These are phyloP conservation scores for Empis livida DNA, from an alignment of 2,888 invertebrate species.

Conservation along the genomic window DNA sequence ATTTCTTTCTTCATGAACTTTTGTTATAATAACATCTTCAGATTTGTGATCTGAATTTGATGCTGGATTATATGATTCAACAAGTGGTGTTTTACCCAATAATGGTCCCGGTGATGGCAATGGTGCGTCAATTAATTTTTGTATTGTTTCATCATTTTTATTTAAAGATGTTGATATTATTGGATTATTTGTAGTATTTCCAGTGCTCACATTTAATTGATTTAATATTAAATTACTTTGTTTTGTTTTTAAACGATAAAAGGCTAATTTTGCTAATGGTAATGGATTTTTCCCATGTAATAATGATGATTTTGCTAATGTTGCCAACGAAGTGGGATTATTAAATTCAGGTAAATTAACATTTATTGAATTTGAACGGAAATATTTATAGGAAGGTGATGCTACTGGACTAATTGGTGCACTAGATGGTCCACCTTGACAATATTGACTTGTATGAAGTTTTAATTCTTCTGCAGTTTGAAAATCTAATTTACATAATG, in stretches of 20 bases:
- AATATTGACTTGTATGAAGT: slow-evolving; percentile 66
- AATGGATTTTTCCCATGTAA: slow-evolving; percentile 31
- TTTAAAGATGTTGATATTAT: slow-evolving; percentile 8
- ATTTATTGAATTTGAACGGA: slow-evolving; percentile 47
- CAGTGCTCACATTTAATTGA: slow-evolving; percentile 26
- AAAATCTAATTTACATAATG: slow-evolving; percentile 64
- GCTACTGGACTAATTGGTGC: slow-evolving; percentile 32
- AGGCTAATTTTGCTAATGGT: slow-evolving; percentile 28
- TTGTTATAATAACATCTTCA: slow-evolving; percentile 29
- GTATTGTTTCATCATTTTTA: slow-evolving; percentile 6
- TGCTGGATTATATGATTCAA: slow-evolving; percentile 46
- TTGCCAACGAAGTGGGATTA: slow-evolving; percentile 31
- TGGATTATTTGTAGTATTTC: slow-evolving; percentile 10
- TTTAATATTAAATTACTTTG: slow-evolving; percentile 45
- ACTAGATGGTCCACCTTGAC: slow-evolving; percentile 49
- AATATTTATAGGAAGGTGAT: slow-evolving; percentile 36
- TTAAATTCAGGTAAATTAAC: slow-evolving; percentile 43
- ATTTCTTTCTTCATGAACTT: slow-evolving; percentile 25
- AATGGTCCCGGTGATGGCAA: slow-evolving; percentile 72
- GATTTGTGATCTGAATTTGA: slow-evolving; percentile 21
- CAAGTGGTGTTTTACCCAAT: slow-evolving; percentile 66
- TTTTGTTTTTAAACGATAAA: slow-evolving; percentile 36
- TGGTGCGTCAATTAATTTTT: slow-evolving; percentile 44
- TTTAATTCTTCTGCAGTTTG: slow-evolving; percentile 69
- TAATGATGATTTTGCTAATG: slow-evolving; percentile 32